Evolutionary conservation across 2,797 vertebrate species (phyloP).

Genomic region (Oreonectes daqikongensis): DNA sequence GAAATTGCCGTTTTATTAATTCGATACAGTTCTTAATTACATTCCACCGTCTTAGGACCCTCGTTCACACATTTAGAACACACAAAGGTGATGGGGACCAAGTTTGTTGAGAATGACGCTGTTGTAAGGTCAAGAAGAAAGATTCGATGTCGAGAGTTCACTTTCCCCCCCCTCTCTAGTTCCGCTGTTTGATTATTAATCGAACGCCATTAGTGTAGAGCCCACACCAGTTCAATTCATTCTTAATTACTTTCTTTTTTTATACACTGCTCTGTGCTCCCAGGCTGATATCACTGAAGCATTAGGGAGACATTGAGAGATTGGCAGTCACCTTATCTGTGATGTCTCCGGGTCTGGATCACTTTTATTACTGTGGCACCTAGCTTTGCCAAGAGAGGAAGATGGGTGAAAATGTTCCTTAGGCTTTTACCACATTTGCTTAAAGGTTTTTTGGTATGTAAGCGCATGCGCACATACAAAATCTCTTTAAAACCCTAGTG

Average conservation of each 20-base stretch:
- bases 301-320: conserved; percentile 70
- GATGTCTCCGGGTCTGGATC: conserved; percentile 59
- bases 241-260: conserved; percentile 77
- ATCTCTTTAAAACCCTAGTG: too few relatives aligned
- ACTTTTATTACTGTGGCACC: conserved; percentile 66
- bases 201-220: conserved; percentile 74
- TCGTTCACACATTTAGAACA: neutral
- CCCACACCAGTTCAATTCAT: conserved; percentile 67
- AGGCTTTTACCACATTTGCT: conserved; percentile 58
- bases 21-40: conserved; percentile 61
- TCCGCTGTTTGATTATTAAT: conserved; percentile 74
- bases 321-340: conserved; percentile 70
- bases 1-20: conserved; percentile 45
- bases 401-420: conserved; percentile 49
- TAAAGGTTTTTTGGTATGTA: neutral
- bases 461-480: too few relatives aligned
- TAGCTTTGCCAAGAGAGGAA: conserved; percentile 60
- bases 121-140: conserved; percentile 58
- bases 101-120: conserved; percentile 44
- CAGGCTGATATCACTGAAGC: conserved; percentile 60
- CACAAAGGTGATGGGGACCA: conserved; percentile 55
- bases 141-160: conserved; percentile 52
- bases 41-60: conserved; percentile 25
- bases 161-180: conserved; percentile 34
- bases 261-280: conserved; percentile 58